Evolutionary conservation across 2,888 invertebrate species (phyloP), one percentile per base, ranked within the genome.

Genomic region (Brachyopa scutellaris): DNA sequence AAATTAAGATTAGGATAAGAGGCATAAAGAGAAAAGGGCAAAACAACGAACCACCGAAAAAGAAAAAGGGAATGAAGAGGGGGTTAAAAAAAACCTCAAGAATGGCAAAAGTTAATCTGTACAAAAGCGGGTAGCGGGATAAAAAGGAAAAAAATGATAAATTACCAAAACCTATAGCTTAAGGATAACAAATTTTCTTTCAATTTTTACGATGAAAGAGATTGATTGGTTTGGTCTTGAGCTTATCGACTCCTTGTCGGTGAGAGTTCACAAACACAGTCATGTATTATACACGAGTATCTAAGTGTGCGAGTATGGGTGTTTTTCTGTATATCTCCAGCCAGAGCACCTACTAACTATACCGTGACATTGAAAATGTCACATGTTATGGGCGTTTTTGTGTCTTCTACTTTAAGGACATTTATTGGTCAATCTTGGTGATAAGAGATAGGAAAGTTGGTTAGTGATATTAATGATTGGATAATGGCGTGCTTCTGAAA

Each of bases 111-210:
- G 77, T 70, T 77, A 70, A 72, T 70, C 72, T 55, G 45, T 72
- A 72, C 55, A 40, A 70, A 55, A 36, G 51, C 15, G 23, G 42
- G 42, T 21, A 13, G 47, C 26, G 42, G 36, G 47, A 38, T 49
- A 11, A 38, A 47, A 33, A 29, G 31, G 42, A 17, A 55, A 38
- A 47, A 70, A 78, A 77, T 69, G 70, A 78, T 77, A 77, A 77
- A 77, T 78, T 70, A 72, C 72, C 49, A 40, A 57, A 70, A 64
- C 51, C 70, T 31, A 70, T 70, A 55, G 77, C 69, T 77, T 55
- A 77, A 62, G 76, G 61, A 77, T 77, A 77, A 77, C 76, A 77
- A 77, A 77, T 77, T 77, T 70, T 70, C 76, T 69, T 69, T 77
- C 69, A 77, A 77, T 70, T 77, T 64, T 70, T 57, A 51, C 55